Conservation (phyloP, 2,113 vertebrate species). For the Thoracochromis brauschi region DNA sequence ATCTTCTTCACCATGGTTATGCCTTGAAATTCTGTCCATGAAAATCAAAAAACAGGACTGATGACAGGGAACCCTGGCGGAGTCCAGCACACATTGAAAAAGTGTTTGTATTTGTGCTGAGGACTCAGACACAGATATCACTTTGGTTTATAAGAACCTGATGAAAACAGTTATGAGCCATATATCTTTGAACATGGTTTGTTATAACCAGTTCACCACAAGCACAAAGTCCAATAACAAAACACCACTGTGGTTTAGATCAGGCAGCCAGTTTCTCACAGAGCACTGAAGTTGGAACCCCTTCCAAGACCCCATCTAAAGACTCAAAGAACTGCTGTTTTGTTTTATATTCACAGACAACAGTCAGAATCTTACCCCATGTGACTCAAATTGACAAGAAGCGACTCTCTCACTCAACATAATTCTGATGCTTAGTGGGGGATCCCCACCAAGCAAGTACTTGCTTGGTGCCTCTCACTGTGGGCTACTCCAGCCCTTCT, state of each 20-base stretch:
- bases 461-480: background rate
- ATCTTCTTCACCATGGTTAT: background rate
- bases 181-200: background rate
- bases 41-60: background rate
- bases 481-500: background rate
- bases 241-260: background rate
- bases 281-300: background rate
- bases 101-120: background rate
- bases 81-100: background rate
- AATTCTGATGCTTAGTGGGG: background rate
- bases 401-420: background rate
- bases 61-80: background rate
- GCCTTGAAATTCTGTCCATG: background rate
- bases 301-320: background rate
- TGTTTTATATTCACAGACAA: background rate
- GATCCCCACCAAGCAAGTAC: background rate
- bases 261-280: background rate
- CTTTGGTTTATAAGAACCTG: background rate
- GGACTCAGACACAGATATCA: background rate
- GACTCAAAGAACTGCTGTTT: background rate
- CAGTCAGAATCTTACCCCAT: background rate
- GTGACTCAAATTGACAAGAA: background rate
- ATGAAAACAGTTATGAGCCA: background rate
- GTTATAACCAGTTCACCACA: background rate
- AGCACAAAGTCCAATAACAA: background rate